Evolutionary conservation across 1,140 invertebrate genomes (phyloP).

Genomic region (Hylaeus volcanicus): DNA sequence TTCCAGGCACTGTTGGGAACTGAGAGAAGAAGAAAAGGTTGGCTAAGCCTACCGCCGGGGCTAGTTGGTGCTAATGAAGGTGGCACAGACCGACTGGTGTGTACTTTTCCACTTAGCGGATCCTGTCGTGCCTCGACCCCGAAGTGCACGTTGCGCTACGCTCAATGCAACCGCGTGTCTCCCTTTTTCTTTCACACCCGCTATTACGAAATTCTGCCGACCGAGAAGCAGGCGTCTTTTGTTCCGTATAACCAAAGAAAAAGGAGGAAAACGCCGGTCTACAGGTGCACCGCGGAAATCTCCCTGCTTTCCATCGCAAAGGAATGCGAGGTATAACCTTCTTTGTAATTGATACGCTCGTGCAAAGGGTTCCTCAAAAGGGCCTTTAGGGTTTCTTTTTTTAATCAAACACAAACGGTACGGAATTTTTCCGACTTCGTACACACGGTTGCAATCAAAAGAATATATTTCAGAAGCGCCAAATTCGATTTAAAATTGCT

Average conservation of each 20-base stretch:
- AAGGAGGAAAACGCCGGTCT: slow-evolving; percentile 25
- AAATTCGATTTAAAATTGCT: too few relatives aligned
- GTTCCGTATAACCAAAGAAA: slow-evolving; percentile 50
- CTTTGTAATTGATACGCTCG: too few relatives aligned
- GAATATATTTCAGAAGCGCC: too few relatives aligned
- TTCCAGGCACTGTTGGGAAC: slow-evolving; percentile 56
- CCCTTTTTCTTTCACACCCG: slow-evolving; percentile 44
- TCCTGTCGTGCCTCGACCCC: slow-evolving; percentile 68
- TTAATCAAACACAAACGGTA: too few relatives aligned
- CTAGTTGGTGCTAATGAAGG: slow-evolving; percentile 78
- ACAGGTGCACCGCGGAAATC: slow-evolving; percentile 32
- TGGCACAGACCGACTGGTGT: slow-evolving; percentile 73
- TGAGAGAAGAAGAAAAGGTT: slow-evolving; percentile 67
- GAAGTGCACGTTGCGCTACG: slow-evolving; percentile 50
- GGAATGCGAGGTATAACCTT: too few relatives aligned
- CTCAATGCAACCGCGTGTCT: slow-evolving; percentile 40
- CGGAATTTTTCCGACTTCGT: too few relatives aligned
- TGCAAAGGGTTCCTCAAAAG: too few relatives aligned
- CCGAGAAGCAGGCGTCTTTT: slow-evolving; percentile 58
- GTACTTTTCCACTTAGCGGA: slow-evolving; percentile 75
- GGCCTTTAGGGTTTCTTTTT: too few relatives aligned
- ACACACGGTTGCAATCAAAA: too few relatives aligned
- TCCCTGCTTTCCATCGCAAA: slow-evolving; percentile 2
- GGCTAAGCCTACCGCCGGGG: slow-evolving; percentile 57
- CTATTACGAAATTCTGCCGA: slow-evolving; percentile 69